Evolutionary conservation across 2,888 invertebrate species (phyloP).

Genomic region (Leptodirus hochenwartii): DNA sequence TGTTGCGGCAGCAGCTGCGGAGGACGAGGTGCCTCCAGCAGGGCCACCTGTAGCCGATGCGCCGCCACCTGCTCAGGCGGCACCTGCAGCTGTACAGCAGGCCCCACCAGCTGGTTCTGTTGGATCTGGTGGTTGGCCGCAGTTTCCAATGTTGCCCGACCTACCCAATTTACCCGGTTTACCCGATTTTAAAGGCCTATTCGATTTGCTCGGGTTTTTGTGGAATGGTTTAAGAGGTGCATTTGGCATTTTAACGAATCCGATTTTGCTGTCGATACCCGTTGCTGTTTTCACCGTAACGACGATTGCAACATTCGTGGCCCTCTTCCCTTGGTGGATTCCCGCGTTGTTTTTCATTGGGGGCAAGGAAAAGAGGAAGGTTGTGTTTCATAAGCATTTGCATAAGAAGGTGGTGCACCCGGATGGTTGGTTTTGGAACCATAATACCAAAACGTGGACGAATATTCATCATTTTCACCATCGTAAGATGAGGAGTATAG

Average conservation of each 20-base stretch:
- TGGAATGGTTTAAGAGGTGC: slow-evolving; percentile 24
- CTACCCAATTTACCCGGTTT: slow-evolving; percentile 17
- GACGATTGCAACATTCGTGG: slow-evolving; percentile 14
- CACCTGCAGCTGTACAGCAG: slow-evolving; percentile 12
- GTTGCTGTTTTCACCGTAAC: slow-evolving; percentile 17
- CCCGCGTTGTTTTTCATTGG: slow-evolving; percentile 10
- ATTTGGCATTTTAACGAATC: slow-evolving; percentile 39
- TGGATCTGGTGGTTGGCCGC: slow-evolving; percentile 9
- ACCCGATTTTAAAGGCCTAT: slow-evolving; percentile 19
- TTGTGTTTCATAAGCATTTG: slow-evolving; percentile 21
- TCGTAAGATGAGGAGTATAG: no score
- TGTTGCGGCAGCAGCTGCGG: slow-evolving; percentile 10
- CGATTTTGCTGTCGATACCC: slow-evolving; percentile 45
- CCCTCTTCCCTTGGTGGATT: slow-evolving; percentile 17
- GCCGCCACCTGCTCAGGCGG: slow-evolving; percentile 9
- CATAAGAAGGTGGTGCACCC: slow-evolving; percentile 24
- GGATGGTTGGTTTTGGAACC: slow-evolving; percentile 40
- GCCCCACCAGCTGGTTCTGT: slow-evolving; percentile 10
- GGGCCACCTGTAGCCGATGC: slow-evolving; percentile 9
- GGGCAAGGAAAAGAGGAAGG: slow-evolving; percentile 15
- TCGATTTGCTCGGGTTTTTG: slow-evolving; percentile 13
- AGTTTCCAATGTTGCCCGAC: slow-evolving; percentile 8
- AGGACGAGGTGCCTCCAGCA: slow-evolving; percentile 8
- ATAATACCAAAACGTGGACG: slow-evolving; percentile 35
- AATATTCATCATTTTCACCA: slow-evolving; percentile 20